A percentile compares a stretch with the other conserved stretches of the same genome.
Conservation (phyloP, 2,888 invertebrate species). For the Brachylomia viminalis region DNA sequence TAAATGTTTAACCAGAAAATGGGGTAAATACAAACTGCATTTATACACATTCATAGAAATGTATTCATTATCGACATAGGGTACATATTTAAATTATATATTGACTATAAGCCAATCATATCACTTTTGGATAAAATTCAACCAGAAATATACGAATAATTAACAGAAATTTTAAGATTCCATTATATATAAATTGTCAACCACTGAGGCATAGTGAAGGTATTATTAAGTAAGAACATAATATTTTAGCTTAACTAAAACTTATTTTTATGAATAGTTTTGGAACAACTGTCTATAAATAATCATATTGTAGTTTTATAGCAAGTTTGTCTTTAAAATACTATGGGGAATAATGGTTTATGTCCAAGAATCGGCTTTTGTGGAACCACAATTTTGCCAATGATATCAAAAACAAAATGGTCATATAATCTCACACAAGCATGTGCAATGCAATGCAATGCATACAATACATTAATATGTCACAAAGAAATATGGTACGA, state of each 20-base stretch:
- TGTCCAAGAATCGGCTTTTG: conserved; percentile 6
- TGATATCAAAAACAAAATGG: conserved; percentile 20
- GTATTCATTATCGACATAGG: conserved; percentile 81
- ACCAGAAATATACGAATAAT: conserved; percentile 40
- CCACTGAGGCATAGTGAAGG: conserved; percentile 30
- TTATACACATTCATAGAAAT: conserved; percentile 81
- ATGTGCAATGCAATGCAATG: too few relatives aligned
- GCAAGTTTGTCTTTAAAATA: conserved; percentile 62
- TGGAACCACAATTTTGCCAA: conserved; percentile 33
- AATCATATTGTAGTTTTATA: conserved; percentile 72
- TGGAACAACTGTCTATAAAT: conserved; percentile 66
- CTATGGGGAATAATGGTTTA: conserved; percentile 29
- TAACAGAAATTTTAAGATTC: conserved; percentile 59
- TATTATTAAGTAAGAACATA: conserved; percentile 64
- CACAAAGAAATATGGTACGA: conserved; percentile 39
- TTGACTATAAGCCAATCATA: conserved; percentile 67
- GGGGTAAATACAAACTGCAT: conserved; percentile 48
- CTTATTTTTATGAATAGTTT: conserved; percentile 63
- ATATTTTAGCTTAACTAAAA: conserved; percentile 69
- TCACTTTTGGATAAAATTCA: conserved; percentile 63
- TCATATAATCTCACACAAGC: conserved; percentile 43
- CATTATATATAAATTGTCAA: conserved; percentile 32
- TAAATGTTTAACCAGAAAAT: conserved; percentile 14
- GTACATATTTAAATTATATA: conserved; percentile 78
- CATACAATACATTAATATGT: conserved; percentile 30